phyloP scores from a whole-genome alignment of 2,888 invertebrate genomes.

The Sthenelais limicola region DNA sequence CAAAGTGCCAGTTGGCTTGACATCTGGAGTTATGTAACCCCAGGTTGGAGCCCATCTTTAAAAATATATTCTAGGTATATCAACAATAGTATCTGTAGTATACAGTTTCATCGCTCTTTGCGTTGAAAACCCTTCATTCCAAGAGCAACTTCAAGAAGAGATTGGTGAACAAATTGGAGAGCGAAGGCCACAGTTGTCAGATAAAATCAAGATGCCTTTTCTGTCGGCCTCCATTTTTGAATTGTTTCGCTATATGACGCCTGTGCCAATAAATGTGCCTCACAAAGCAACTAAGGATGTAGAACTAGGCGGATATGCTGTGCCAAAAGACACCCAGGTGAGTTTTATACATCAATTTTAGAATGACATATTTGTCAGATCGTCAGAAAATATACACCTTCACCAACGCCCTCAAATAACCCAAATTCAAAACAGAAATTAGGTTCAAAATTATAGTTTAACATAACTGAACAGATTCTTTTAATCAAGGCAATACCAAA shows the following conservation, averaged over 20 bases:
- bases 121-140: not conserved
- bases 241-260: conserved; percentile 54
- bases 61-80: not conserved
- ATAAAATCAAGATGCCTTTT: conserved; percentile 52
- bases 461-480: too few relatives aligned
- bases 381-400: too few relatives aligned
- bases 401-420: too few relatives aligned
- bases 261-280: conserved; percentile 52
- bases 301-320: conserved; percentile 51
- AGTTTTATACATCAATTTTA: too few relatives aligned
- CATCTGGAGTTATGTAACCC: too few relatives aligned
- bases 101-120: not conserved
- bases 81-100: not conserved
- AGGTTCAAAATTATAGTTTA: too few relatives aligned
- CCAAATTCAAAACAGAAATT: too few relatives aligned
- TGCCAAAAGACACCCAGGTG: conserved; percentile 56
- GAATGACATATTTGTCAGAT: too few relatives aligned
- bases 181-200: conserved; percentile 25
- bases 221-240: conserved; percentile 58
- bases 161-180: not conserved
- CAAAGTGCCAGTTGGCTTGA: too few relatives aligned
- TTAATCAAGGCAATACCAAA: too few relatives aligned
- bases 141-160: not conserved
- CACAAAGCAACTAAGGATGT: conserved; percentile 54
- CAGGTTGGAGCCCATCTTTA: too few relatives aligned